Conservation (phyloP, 2,888 invertebrate species). For the Nephrocerus scutellatus region DNA sequence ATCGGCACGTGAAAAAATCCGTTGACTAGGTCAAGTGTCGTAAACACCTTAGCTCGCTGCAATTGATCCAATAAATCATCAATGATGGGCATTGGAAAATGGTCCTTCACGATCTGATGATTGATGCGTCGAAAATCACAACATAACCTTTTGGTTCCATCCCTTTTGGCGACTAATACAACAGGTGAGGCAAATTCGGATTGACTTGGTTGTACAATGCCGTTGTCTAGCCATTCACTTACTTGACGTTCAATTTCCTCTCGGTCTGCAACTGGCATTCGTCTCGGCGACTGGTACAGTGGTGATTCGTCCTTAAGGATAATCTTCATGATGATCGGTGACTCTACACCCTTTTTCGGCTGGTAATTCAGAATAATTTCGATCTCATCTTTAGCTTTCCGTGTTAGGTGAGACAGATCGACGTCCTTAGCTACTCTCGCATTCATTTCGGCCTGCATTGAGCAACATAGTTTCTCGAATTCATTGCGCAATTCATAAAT, state of each 20-base stretch:
- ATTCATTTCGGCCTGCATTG: too few species aligned
- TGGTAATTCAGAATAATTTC: too few species aligned
- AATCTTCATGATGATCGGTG: conserved; percentile 11
- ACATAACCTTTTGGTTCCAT: conserved; percentile 24
- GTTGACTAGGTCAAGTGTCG: background rate
- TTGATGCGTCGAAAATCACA: conserved; percentile 32
- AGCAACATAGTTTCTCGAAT: too few species aligned
- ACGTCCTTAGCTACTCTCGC: too few species aligned
- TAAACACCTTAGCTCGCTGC: conserved; percentile 19
- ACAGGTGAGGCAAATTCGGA: conserved; percentile 25
- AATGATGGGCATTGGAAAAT: conserved; percentile 23
- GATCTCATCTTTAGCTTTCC: too few species aligned
- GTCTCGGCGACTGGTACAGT: conserved; percentile 25
- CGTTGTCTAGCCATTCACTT: conserved; percentile 27
- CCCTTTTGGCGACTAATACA: conserved; percentile 24
- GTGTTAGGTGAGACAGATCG: too few species aligned
- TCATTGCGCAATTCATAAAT: too few species aligned
- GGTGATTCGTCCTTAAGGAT: conserved; percentile 24
- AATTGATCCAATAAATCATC: conserved; percentile 28
- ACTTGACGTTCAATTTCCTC: conserved; percentile 28
- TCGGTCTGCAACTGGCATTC: conserved; percentile 26
- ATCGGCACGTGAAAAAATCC: background rate
- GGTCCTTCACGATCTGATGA: conserved; percentile 13
- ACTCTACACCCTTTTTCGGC: too few species aligned
- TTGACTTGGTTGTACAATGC: conserved; percentile 14